Conservation (phyloP, 2,797 vertebrate species). For the Pempheris klunzingeri region DNA sequence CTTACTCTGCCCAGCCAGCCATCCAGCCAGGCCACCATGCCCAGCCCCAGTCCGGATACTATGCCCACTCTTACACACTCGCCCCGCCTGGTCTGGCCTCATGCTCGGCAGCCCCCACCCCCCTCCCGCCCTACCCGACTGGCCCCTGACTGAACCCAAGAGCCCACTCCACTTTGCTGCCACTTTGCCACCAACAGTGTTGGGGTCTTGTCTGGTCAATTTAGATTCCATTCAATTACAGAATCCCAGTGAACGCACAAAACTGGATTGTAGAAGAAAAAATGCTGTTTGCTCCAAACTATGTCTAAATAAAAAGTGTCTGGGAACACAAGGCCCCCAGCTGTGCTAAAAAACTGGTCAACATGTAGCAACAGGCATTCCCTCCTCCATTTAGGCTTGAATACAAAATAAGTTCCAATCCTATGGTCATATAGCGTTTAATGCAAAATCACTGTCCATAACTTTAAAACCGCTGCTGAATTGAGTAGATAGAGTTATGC, state of each 20-base stretch:
- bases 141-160: slow-evolving; percentile 79
- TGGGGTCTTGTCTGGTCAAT: slow-evolving; percentile 71
- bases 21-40: slow-evolving; percentile 46
- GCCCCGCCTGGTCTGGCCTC: slow-evolving; percentile 57
- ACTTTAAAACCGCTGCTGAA: not conserved
- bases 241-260: slow-evolving; percentile 43
- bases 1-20: slow-evolving; percentile 57
- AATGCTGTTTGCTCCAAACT: slow-evolving; percentile 56
- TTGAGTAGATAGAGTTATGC: not conserved
- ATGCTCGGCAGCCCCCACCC: slow-evolving; percentile 37
- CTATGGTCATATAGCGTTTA: not conserved
- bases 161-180: slow-evolving; percentile 65
- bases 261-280: slow-evolving; percentile 21
- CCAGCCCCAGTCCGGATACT: slow-evolving; percentile 47
- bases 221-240: slow-evolving; percentile 72
- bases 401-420: slow-evolving; percentile 2
- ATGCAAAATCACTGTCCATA: not conserved
- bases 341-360: slow-evolving; percentile 49
- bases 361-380: slow-evolving; percentile 22
- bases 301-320: slow-evolving; percentile 67
- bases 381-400: slow-evolving; percentile 20
- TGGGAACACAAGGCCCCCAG: slow-evolving; percentile 57
- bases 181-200: slow-evolving; percentile 73
- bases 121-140: slow-evolving; percentile 54
- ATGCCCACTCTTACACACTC: slow-evolving; percentile 60